These are phyloP conservation scores for Vanacampus margaritifer DNA, from an alignment of 2,113 vertebrate genomes.

Conservation along the genomic window DNA sequence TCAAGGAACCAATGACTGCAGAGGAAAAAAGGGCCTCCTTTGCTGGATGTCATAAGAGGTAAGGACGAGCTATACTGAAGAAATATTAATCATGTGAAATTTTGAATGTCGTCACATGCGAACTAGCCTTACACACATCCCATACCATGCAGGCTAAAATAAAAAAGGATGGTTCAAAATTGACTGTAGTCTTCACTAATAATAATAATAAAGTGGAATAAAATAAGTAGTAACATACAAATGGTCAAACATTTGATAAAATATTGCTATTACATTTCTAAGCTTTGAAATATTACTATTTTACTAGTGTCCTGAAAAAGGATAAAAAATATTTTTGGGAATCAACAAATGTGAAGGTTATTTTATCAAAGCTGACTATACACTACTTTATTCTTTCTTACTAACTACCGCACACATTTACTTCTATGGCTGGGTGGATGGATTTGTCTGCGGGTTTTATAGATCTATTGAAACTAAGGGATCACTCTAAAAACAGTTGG, in stretches of 20 bases:
- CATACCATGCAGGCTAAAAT: not conserved
- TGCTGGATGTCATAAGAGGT: slow-evolving; percentile 70
- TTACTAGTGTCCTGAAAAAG: too few species aligned
- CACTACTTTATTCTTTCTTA: not conserved
- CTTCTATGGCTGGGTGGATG: too few species aligned
- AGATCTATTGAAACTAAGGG: too few species aligned
- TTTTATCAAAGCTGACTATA: not conserved
- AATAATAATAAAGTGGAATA: not conserved
- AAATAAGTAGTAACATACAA: not conserved
- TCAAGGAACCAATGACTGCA: slow-evolving; percentile 81
- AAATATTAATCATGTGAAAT: not conserved
- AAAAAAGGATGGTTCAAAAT: not conserved
- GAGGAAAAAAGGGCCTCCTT: slow-evolving; percentile 83
- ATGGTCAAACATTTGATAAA: not conserved
- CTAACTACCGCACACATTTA: too few species aligned
- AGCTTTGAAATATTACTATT: not conserved
- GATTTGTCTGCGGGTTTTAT: too few species aligned
- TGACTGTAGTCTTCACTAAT: not conserved
- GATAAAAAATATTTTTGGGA: too few species aligned
- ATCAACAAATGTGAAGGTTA: too few species aligned
- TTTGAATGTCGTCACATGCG: not conserved
- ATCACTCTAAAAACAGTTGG: too few species aligned
- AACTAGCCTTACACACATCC: not conserved
- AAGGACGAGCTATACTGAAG: not conserved
- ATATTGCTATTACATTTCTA: not conserved